Conservation (phyloP, 2,888 invertebrate genomes). For the Leptinotarsa tumamoca region DNA sequence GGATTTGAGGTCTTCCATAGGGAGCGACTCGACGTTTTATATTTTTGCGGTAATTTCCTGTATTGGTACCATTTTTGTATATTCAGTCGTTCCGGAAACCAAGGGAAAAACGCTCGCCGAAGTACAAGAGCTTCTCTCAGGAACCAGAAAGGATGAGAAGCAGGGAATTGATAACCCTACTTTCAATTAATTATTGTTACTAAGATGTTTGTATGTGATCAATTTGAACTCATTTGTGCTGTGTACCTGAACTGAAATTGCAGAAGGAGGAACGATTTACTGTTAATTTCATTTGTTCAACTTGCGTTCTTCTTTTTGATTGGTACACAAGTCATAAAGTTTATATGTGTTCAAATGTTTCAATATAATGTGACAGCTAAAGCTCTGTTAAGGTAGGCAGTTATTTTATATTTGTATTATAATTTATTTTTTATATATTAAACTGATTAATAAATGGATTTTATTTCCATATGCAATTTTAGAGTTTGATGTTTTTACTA, state of each 20-base stretch:
- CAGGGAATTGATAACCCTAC: conserved; percentile 52
- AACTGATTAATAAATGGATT: conserved; percentile 2
- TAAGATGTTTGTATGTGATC: background rate
- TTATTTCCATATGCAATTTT: background rate
- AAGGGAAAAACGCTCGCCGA: conserved; percentile 71
- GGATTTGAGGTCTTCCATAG: conserved; percentile 70
- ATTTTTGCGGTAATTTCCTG: conserved; percentile 77
- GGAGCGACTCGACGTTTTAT: conserved; percentile 78
- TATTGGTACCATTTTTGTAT: conserved; percentile 75
- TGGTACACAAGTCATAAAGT: conserved; percentile 3
- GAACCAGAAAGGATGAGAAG: conserved; percentile 28
- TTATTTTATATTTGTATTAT: conserved; percentile 16
- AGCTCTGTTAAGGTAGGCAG: background rate
- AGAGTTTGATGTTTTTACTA: background rate
- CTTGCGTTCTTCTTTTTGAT: background rate
- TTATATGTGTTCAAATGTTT: conserved; percentile 5
- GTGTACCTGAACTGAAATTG: conserved; percentile 27
- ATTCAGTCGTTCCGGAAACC: conserved; percentile 76
- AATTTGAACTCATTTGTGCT: conserved; percentile 8
- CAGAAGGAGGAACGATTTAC: background rate
- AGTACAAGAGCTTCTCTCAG: conserved; percentile 50
- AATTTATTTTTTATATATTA: conserved; percentile 16
- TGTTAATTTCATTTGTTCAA: background rate
- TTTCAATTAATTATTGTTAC: conserved; percentile 38
- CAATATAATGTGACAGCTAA: background rate